Percentiles rank a stretch among this genome's conserved stretches.
phyloP scores from a whole-genome alignment of 2,888 invertebrate genomes.

The Argyra leucocephala region DNA sequence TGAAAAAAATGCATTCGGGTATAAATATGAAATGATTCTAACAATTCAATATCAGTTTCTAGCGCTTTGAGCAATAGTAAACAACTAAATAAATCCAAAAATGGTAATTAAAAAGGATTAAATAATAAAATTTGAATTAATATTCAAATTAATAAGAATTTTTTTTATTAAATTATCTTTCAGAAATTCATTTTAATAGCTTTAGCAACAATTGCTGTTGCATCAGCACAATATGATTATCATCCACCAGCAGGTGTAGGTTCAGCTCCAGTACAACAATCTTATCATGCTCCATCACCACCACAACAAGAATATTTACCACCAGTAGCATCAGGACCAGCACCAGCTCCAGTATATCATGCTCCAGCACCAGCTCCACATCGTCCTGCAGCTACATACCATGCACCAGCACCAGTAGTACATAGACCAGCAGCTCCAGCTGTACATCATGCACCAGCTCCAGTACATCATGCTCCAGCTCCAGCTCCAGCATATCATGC shows the following conservation, averaged over 20 bases:
- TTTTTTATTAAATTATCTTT: background rate
- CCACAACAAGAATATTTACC: constrained; percentile 9
- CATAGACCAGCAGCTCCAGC: background rate
- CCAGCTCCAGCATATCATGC: background rate
- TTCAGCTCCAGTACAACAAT: background rate
- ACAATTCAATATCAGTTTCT: background rate
- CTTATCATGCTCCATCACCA: background rate
- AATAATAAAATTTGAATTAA: background rate
- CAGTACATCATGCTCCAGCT: background rate
- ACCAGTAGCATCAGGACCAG: constrained; percentile 5
- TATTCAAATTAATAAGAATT: background rate
- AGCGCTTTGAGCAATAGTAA: background rate
- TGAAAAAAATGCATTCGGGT: background rate
- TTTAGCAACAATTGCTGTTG: constrained; percentile 8
- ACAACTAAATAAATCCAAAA: background rate
- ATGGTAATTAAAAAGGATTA: constrained; percentile 2
- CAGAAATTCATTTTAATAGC: constrained; percentile 4
- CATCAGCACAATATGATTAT: constrained; percentile 8
- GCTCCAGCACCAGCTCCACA: background rate
- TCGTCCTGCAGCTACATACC: background rate
- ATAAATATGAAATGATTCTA: constrained; percentile 2
- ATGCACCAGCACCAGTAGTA: background rate
- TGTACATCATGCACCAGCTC: background rate
- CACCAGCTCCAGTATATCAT: background rate
- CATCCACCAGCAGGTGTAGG: constrained; percentile 1